Base-by-base conservation (phyloP, 2,888 invertebrate species). In the Drosophila mimica region DNA sequence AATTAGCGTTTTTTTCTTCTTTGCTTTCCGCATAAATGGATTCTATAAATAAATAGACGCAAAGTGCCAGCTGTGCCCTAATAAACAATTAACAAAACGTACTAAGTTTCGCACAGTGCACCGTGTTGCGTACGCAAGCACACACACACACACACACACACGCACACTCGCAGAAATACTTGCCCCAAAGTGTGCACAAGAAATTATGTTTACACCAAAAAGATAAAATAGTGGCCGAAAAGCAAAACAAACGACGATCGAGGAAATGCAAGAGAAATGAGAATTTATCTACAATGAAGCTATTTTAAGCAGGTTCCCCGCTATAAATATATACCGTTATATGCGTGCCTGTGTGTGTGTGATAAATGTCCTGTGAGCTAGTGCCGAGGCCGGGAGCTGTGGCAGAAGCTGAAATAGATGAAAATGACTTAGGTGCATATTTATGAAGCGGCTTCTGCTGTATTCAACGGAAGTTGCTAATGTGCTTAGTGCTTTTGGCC, bases 221-320 rank as follows among this genome's bases (percentile, higher is more conserved):
- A 81, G 70, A 81, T 83, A 74, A 89, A 86, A 79, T 72, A 76
- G 64, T 72, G 70, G 69, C 57, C 75, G n/a, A 57, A 64, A 65
- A 52, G 54, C 53, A 81, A 78, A 64, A 61, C 53, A 59, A 59
- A 75, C 31, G 62, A 66, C 75, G 86, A 86, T 86, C 86, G 76
- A 90, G 89, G 75, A 88, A 88, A 81, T 84, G 87, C 84, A 88
- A 81, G 84, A 87, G 72, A 87, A 84, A 90, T 88, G 90, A 87
- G 69, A 88, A 90, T 88, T 84, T 90, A 90, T 90, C 81, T 71
- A 71, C 38, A 81, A 82, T 84, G 74, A 78, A 76, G 87, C 81
- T 83, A 83, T 78, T 84, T 75, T 79, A 66, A 74, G 70, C 74
- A 65, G 64, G 57, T 56, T 64, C 54, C 64, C 73, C 56, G 60